Evolutionary conservation across 2,797 vertebrate species (phyloP), one percentile per base, ranked within the genome.

Genomic region (Gallinago solitaria): DNA sequence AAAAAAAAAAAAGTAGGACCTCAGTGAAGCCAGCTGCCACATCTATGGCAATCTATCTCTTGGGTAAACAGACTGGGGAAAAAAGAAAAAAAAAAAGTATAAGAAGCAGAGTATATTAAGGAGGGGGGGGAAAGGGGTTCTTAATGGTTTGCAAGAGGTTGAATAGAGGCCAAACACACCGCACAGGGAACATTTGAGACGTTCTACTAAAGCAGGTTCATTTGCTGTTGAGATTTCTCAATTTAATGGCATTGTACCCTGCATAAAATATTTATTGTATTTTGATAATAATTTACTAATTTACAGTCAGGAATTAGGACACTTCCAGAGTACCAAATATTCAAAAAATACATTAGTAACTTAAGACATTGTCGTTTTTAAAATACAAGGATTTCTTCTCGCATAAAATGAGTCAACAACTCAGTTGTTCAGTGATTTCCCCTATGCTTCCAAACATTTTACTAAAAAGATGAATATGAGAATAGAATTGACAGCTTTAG

Each of bases 401-500:
- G 92, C 60, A 88, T 92, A 95, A 96, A 96, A 96, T 96, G 93
- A 97, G 97, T 89, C 90, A 95, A 91, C 65, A 96, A 80, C 76
- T 96, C 69, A 90, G 83, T 75, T 93, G 68, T 94, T 96, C 88
- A 83, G 17, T 75, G 70, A 68, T 84, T 95, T 94, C 94, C 95
- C 28, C 30, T 96, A 54, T 93, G 88, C 90, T 45, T 94, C 82
- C 35, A 89, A 96, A 95, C 35, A 41, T 86, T 97, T 90, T 87
- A 48, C 81, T 85, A 90, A 89, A 95, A 82, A 95, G 91, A 96
- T 96, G 94, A 97, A 95, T 95, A 94, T 65, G 94, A 93, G 93
- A 97, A 96, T 84, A 90, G 79, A 95, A 97, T 95, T 60, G 87
- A 96, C 96, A 97, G 97, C 97, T 97, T 96, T 96, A 95, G 98